Evolutionary conservation across 1,140 invertebrate species (phyloP).

Genomic region (Zaprionus ornatus): DNA sequence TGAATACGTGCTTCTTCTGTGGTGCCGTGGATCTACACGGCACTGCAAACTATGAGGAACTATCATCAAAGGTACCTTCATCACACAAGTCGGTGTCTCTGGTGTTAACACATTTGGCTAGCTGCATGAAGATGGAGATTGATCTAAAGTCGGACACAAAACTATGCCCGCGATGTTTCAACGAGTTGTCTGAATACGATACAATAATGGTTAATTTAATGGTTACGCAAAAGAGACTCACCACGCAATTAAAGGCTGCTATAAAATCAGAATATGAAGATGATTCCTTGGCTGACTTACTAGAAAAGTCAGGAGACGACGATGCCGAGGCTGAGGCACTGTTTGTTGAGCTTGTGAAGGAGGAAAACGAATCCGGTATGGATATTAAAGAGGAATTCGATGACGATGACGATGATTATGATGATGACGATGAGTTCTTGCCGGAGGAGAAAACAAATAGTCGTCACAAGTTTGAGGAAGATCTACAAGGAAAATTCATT

Average conservation of each 20-base stretch:
- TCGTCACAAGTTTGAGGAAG: constrained; percentile 18
- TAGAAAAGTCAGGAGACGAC: constrained; percentile 36
- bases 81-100: constrained; percentile 67
- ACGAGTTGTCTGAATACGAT: constrained; percentile 69
- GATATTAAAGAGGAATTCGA: constrained; percentile 60
- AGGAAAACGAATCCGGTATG: constrained; percentile 42
- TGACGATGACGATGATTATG: constrained; percentile 23
- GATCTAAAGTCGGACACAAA: constrained; percentile 47
- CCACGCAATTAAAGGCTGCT: constrained; percentile 55
- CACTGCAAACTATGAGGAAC: constrained; percentile 45
- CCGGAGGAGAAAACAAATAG: constrained; percentile 43
- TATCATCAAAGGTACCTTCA: constrained; percentile 61
- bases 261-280: constrained; percentile 62
- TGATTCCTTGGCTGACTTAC: constrained; percentile 46
- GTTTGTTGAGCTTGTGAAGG: constrained; percentile 67
- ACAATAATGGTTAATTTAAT: constrained; percentile 77
- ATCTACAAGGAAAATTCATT: constrained; percentile 35
- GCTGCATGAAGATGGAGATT: constrained; percentile 64
- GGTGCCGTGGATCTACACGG: constrained; percentile 62
- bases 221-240: constrained; percentile 67
- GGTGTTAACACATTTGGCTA: constrained; percentile 73
- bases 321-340: constrained; percentile 65
- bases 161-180: constrained; percentile 68
- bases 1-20: constrained; percentile 70
- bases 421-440: constrained; percentile 47